Evolutionary conservation across 2,797 vertebrate genomes (phyloP).

Genomic region (Gallinago stenura): DNA sequence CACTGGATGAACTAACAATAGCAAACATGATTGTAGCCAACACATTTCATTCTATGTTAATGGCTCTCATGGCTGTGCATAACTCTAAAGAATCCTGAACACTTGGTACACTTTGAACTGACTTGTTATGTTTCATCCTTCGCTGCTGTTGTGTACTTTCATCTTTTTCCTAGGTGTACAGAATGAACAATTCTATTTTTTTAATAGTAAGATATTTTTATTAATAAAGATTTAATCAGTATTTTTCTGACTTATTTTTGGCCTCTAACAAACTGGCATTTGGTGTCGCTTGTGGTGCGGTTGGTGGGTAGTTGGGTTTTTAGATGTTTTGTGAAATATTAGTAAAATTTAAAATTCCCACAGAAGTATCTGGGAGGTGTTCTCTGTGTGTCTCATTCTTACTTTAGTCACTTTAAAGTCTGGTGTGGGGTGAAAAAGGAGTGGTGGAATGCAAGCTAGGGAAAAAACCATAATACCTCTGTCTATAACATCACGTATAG

Average conservation of each 20-base stretch:
- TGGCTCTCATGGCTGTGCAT: not conserved
- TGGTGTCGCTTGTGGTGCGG: not conserved
- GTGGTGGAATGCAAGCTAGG: not conserved
- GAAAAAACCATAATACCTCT: not conserved
- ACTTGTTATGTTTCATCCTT: not conserved
- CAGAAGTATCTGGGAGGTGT: accelerated
- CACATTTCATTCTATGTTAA: not conserved
- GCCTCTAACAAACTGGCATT: not conserved
- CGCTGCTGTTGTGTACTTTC: not conserved
- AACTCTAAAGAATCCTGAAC: not conserved
- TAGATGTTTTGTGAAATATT: not conserved
- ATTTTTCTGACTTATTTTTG: not conserved
- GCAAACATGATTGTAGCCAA: not conserved
- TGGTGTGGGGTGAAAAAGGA: not conserved
- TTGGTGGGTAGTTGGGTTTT: not conserved
- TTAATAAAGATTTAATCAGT: slow-evolving; percentile 54
- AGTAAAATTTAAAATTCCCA: not conserved
- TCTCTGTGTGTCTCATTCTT: not conserved
- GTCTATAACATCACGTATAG: not conserved
- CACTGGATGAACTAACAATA: not conserved
- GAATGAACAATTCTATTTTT: not conserved
- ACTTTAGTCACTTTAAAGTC: not conserved
- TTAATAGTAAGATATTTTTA: slow-evolving; percentile 17
- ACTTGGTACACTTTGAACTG: not conserved
- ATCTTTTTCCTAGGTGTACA: not conserved